Base-by-base conservation (phyloP, 2,113 vertebrate genomes). In the Dipodomys merriami region DNA sequence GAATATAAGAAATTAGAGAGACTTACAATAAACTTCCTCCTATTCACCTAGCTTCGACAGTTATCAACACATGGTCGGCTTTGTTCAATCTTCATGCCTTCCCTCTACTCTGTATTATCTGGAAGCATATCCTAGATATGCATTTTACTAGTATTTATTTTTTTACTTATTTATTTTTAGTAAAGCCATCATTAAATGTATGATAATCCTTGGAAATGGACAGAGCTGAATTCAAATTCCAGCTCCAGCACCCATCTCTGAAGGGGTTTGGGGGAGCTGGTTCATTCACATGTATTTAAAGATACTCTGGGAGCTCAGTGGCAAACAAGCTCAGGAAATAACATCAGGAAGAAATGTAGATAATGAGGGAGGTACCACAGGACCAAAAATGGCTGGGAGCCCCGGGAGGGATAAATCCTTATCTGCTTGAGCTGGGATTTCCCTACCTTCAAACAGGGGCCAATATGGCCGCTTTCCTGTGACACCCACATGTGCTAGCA, bases 161-260 rank as follows among this genome's bases (percentile, higher is more conserved):
- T 65, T 13, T 53, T 53, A 53, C 49, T 53, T 62, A 62, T 62
- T 22, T 53, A 44, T 23, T 71, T 27, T 65, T 88, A 77, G 85
- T 27, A 22, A 80, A 39, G 78, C n/a, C 30, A 39, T 44, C 33
- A 91, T 77, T 83, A 77, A 91, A 49, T 72, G 39, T 18, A 11
- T 33, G 72, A 49, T 57, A 46, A 20, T 44, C 15, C 92, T 86
- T 94, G 35, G 18, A 64, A 57, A 57, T 27, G 49, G 29, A 19
- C 27, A 69, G 44, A 90, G 49, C 2, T 62, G 79, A 95, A 57
- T 85, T 94, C 53, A 33, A 71, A 77, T 68, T 92, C 69, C 86
- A 33, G 49, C 16, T 10, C 0, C 5, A 60, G 60, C 9, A 53
- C 23, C 39, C 20, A 35, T 2, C 57, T 16, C 67, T 86, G 6